Evolutionary conservation across 2,888 invertebrate genomes (phyloP), one percentile per base, ranked within the genome.

Genomic region (Cheilosia variabilis): DNA sequence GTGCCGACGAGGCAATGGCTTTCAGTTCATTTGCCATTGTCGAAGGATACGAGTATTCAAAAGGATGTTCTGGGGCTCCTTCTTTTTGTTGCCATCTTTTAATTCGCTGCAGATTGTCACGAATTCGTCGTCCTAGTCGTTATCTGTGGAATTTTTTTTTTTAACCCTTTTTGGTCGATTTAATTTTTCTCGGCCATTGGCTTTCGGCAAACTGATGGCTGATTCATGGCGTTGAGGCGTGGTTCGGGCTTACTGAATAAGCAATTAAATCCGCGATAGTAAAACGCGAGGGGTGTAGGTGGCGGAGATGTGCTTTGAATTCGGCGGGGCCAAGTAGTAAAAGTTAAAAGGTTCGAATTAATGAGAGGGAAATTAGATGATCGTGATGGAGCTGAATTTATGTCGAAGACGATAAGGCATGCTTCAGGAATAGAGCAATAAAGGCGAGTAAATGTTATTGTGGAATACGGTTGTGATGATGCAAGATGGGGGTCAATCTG

Each of bases 71-170:
- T 22, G 10, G 10, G 43, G 4, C 13, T 34, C 4, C 15, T 13
- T 31, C 4, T 24, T 69, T 69, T 62, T 47, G 17, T 10, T 73
- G 9, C 31, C 31, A 53, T 43, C 62, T 65, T 84, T 80, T 60
- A 80, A 80, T 84, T 84, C 60, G 19, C n/a, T 84, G 65, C 71
- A 84, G 80, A 84, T 76, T 71, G 80, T 84, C 84, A 84, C 72
- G 80, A 83, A 73, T 52, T 47, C 50, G 68, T 55, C 34, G 71
- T 27, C 7, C 9, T 13, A 15, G 55, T 50, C 57, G 41, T 66
- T 72, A 65, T 75, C 65, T 50, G 9, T 15, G 63, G 45, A 31
- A 9, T 15, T 68, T 24, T 45, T 47, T 65, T 75, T 65, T 15
- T 34, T 43, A 66, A 27, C 71, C 45, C 66, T 80, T 69, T 75